Base-by-base conservation (phyloP, 2,113 vertebrate species). In the Cynopterus brachyotis region DNA sequence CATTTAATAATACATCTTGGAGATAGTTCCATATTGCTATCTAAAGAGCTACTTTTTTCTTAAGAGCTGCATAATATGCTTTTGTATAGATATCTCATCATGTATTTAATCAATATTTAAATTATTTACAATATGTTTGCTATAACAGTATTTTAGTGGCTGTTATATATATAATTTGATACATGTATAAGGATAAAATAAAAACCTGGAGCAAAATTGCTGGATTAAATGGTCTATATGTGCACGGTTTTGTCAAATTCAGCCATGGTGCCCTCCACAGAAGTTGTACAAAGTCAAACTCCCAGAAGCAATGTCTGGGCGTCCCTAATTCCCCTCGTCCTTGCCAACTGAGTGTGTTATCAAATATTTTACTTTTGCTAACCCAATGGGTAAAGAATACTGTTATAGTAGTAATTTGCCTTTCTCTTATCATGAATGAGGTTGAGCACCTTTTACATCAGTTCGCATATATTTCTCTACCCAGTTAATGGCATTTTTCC, bases 71-170 rank as follows among this genome's bases (percentile, higher is more conserved):
- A 16, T 82, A 87, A 50, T 57, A 57, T 26, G 40, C 35, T 91
- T 64, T 45, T 53, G 16, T 53, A 9, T 35, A 64, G 45, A 13
- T 57, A 35, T 26, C 1, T 60, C 76, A 82, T 89, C 50, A 75
- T 89, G 69, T 79, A 80, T 81, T 80, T 40, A 69, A 91, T 70
- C 70, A 70, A 35, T 83, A 57, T 88, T 88, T 84, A 78, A 94
- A 53, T 84, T 78, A 32, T 83, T 96, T 79, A 78, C 0, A 64
- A 47, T 67, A 87, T 53, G 16, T 73, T 86, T 86, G 45, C 50
- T 87, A 19, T 91, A 60, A 57, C 69, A 69, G 11, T 95, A 62
- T 37, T 79, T 55, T 47, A 79, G 3, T 47, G 64, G 80, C 66
- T 45, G 35, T 37, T 60, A 32, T 42, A 47, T 50, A 35, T 35